phyloP scores from a whole-genome alignment of 1,140 invertebrate species.

The Drosophila tani region DNA sequence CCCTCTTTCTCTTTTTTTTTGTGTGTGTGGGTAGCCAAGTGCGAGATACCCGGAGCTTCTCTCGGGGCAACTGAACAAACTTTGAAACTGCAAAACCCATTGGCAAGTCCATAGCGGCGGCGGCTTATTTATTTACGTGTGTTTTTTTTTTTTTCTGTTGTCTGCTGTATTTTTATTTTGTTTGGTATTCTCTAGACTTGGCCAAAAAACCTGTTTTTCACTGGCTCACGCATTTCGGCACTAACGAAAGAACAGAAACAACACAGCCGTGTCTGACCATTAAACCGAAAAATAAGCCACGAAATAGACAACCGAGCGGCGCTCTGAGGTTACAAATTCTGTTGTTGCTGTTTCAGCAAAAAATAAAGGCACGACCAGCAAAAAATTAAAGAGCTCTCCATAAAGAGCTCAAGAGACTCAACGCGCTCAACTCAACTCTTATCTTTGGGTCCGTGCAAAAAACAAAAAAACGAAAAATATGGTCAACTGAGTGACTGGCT shows the following conservation, averaged over 20 bases:
- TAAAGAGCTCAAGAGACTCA: slow-evolving; percentile 38
- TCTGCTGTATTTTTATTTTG: slow-evolving; percentile 8
- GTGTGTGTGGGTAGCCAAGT: background rate
- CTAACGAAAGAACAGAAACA: slow-evolving; percentile 26
- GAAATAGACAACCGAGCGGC: slow-evolving; percentile 42
- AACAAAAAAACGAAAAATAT: slow-evolving; percentile 14
- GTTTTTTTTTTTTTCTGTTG: slow-evolving; percentile 25
- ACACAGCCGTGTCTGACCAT: slow-evolving; percentile 41
- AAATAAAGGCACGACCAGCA: slow-evolving; percentile 24
- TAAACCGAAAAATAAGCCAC: slow-evolving; percentile 63
- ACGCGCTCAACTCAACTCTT: slow-evolving; percentile 30
- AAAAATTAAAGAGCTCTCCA: slow-evolving; percentile 43
- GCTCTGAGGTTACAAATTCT: slow-evolving; percentile 72
- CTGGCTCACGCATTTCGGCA: slow-evolving; percentile 55
- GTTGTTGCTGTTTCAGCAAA: slow-evolving; percentile 50
- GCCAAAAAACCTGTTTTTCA: slow-evolving; percentile 67
- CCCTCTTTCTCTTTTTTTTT: background rate
- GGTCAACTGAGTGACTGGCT: slow-evolving; percentile 44
- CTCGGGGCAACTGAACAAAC: slow-evolving; percentile 24
- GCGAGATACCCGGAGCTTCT: slow-evolving; percentile 9
- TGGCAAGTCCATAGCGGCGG: slow-evolving; percentile 24
- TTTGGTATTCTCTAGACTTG: slow-evolving; percentile 41
- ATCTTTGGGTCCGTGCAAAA: slow-evolving; percentile 13
- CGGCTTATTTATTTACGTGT: slow-evolving; percentile 38
- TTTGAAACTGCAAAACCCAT: slow-evolving; percentile 34